These are phyloP conservation scores for Serripes groenlandicus DNA, from an alignment of 2,888 invertebrate genomes.

Conservation along the genomic window DNA sequence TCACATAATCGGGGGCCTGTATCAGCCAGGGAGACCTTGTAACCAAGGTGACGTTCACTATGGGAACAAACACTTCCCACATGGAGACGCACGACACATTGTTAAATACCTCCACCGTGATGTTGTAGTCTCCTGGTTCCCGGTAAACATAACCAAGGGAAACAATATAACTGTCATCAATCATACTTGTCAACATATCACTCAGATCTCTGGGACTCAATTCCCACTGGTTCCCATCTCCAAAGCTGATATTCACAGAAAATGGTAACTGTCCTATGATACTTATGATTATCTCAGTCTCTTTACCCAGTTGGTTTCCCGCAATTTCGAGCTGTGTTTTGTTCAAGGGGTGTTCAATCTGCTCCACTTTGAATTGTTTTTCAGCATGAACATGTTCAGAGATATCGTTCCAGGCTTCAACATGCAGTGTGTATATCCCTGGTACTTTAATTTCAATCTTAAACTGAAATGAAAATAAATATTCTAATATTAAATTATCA, in stretches of 20 bases:
- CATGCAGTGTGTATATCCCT: constrained; percentile 66
- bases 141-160: constrained; percentile 65
- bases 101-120: constrained; percentile 77
- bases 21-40: constrained; percentile 68
- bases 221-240: constrained; percentile 68
- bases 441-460: constrained; percentile 55
- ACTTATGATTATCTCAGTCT: constrained; percentile 65
- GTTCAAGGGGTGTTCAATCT: constrained; percentile 71
- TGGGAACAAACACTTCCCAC: constrained; percentile 69
- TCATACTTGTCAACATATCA: not conserved
- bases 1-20: constrained; percentile 63
- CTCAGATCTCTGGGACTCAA: constrained; percentile 44
- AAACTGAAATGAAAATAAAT: constrained; percentile 73
- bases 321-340: constrained; percentile 59
- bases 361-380: constrained; percentile 55
- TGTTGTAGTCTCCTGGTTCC: constrained; percentile 70
- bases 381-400: constrained; percentile 51
- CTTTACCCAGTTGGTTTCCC: constrained; percentile 63
- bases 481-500: too few relatives aligned
- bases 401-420: constrained; percentile 76
- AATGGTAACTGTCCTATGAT: constrained; percentile 72
- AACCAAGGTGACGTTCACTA: constrained; percentile 68
- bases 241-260: constrained; percentile 69
- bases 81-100: constrained; percentile 64
- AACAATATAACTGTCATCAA: constrained; percentile 16